Conservation (phyloP, 2,888 invertebrate genomes). For the Eupeodes luniger region DNA sequence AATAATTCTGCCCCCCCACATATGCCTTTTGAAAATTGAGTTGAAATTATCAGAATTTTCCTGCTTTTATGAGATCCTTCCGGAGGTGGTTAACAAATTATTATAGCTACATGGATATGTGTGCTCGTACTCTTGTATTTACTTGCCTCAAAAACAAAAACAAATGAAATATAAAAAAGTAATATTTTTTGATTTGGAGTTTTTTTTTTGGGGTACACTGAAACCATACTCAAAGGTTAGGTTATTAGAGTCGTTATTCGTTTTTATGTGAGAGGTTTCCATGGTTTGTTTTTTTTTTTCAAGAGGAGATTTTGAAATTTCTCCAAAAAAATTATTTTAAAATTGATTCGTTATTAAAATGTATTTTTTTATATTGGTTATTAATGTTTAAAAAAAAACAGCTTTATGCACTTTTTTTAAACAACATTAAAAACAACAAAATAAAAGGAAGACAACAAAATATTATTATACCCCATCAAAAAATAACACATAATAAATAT, state of each 20-base stretch:
- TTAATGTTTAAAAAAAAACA: not conserved
- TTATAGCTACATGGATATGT: not conserved
- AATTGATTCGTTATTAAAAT: conserved; percentile 16
- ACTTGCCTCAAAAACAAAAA: not conserved
- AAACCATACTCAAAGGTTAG: conserved; percentile 11
- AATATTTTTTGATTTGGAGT: conserved; percentile 14
- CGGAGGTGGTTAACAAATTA: conserved; percentile 7
- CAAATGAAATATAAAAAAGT: not conserved
- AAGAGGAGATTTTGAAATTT: not conserved
- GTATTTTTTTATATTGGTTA: not conserved
- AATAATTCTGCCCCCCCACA: not conserved
- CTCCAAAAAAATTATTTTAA: not conserved
- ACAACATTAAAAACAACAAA: not conserved
- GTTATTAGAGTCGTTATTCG: conserved; percentile 1
- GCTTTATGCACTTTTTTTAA: not conserved
- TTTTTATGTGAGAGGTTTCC: conserved; percentile 6
- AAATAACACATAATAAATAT: not conserved
- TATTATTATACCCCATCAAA: not conserved
- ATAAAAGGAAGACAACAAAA: not conserved
- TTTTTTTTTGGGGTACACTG: conserved; percentile 1
- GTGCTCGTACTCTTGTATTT: not conserved
- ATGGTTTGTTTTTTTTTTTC: not conserved
- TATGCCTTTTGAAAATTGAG: not conserved
- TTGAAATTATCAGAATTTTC: not conserved
- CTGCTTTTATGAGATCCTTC: conserved; percentile 3